phyloP scores from a whole-genome alignment of 2,113 vertebrate genomes.

The Melozone crissalis region DNA sequence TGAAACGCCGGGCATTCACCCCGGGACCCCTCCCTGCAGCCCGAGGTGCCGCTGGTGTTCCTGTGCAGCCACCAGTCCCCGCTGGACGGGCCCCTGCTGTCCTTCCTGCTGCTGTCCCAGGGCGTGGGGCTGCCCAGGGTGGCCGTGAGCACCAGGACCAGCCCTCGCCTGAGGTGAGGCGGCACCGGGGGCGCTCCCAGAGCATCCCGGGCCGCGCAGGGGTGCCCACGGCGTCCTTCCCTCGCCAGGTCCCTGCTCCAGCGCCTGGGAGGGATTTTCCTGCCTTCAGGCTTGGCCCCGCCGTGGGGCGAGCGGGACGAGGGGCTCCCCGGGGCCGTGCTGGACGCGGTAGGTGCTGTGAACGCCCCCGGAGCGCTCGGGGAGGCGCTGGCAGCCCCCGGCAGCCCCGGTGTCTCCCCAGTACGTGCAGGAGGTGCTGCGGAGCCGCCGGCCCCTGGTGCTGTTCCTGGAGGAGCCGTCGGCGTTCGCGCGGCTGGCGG shows the following conservation, averaged over 20 bases:
- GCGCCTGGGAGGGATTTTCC: conserved; percentile 73
- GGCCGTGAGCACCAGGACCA: conserved; percentile 44
- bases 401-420: conserved; percentile 7
- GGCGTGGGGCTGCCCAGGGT: conserved; percentile 84
- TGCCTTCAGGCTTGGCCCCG: conserved; percentile 35
- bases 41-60: conserved; percentile 76
- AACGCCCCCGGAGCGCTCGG: fast-evolving
- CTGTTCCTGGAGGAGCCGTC: conserved; percentile 74
- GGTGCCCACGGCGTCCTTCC: too few relatives aligned
- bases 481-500: conserved; percentile 67
- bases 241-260: conserved; percentile 60
- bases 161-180: conserved; percentile 74
- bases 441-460: conserved; percentile 78
- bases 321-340: conserved; percentile 25
- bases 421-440: conserved; percentile 83
- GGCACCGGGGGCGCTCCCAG: fast-evolving
- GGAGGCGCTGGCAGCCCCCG: background rate
- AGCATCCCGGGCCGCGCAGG: fast-evolving
- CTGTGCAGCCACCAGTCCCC: conserved; percentile 80
- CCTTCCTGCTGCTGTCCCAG: conserved; percentile 84
- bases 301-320: background rate
- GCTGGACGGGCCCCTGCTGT: conserved; percentile 81
- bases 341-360: conserved; percentile 57
- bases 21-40: background rate
- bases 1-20: fast-evolving